These are phyloP conservation scores for Brevimyrus niger DNA, from an alignment of 2,113 vertebrate species.

Conservation along the genomic window DNA sequence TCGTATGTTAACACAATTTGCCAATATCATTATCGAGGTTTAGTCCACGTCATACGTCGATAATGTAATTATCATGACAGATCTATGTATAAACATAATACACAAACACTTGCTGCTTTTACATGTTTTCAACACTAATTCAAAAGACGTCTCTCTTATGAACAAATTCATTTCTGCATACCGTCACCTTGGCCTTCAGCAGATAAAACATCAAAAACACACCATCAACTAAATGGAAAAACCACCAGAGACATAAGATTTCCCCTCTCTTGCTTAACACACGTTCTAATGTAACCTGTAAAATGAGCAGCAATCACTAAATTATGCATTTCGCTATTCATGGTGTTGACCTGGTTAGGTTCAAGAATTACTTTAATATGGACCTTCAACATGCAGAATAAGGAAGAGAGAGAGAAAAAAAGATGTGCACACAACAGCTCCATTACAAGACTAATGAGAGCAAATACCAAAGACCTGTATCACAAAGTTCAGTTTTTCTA, in stretches of 20 bases:
- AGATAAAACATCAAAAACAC: not conserved
- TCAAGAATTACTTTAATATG: not conserved
- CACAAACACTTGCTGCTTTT: not conserved
- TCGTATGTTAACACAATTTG: not conserved
- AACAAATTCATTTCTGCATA: not conserved
- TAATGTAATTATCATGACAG: not conserved
- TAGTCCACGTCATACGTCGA: not conserved
- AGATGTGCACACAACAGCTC: not conserved
- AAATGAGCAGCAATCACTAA: conserved; percentile 41
- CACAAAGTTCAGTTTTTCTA: not conserved
- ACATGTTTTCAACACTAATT: not conserved
- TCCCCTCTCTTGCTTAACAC: not conserved
- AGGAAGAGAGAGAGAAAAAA: not conserved
- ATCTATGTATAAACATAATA: not conserved
- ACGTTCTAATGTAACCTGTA: conserved; percentile 28
- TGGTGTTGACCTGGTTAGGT: not conserved
- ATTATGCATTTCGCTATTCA: conserved; percentile 44
- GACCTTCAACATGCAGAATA: not conserved
- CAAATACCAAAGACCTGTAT: not conserved
- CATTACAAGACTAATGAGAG: not conserved
- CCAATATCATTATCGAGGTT: not conserved
- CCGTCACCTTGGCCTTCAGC: not conserved
- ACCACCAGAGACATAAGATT: not conserved
- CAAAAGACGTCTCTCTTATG: not conserved
- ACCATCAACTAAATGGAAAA: not conserved